phyloP scores from a whole-genome alignment of 2,888 invertebrate species.

The Nymphalis polychloros region DNA sequence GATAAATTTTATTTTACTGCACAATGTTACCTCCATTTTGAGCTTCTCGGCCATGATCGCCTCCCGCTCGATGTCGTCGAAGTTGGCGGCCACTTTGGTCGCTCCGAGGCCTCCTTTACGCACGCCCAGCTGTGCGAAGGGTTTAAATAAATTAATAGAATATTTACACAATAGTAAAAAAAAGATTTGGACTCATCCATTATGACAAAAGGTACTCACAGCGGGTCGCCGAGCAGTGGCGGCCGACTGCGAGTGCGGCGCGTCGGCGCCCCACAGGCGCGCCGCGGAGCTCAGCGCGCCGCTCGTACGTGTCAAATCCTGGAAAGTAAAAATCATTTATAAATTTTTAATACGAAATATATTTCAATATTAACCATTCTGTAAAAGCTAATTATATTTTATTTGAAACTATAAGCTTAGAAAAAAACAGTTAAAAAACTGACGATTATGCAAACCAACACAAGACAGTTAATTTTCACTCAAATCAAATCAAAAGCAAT shows the following conservation, averaged over 20 bases:
- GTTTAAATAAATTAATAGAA: too few species aligned
- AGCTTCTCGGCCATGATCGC: conserved; percentile 92
- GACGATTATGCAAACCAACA: too few species aligned
- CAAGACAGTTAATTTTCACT: too few species aligned
- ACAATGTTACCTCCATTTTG: conserved; percentile 66
- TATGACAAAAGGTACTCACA: neutral
- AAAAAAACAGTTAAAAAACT: too few species aligned
- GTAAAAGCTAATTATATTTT: too few species aligned
- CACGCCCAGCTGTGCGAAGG: conserved; percentile 85
- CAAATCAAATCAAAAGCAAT: conserved; percentile 13
- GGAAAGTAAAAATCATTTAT: too few species aligned
- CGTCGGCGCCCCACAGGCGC: conserved; percentile 63
- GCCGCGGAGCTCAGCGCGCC: conserved; percentile 62
- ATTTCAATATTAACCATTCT: too few species aligned
- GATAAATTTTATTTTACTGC: too few species aligned
- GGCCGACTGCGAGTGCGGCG: conserved; percentile 31
- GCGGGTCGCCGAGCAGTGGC: conserved; percentile 48
- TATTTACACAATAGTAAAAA: too few species aligned
- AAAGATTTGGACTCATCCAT: neutral
- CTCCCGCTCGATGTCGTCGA: conserved; percentile 95
- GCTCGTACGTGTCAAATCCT: too few species aligned
- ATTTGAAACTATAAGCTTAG: too few species aligned
- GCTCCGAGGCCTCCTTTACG: conserved; percentile 96
- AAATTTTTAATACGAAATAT: too few species aligned
- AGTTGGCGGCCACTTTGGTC: conserved; percentile 96